phyloP scores from a whole-genome alignment of 2,888 invertebrate genomes.

The Lithosia quadra region DNA sequence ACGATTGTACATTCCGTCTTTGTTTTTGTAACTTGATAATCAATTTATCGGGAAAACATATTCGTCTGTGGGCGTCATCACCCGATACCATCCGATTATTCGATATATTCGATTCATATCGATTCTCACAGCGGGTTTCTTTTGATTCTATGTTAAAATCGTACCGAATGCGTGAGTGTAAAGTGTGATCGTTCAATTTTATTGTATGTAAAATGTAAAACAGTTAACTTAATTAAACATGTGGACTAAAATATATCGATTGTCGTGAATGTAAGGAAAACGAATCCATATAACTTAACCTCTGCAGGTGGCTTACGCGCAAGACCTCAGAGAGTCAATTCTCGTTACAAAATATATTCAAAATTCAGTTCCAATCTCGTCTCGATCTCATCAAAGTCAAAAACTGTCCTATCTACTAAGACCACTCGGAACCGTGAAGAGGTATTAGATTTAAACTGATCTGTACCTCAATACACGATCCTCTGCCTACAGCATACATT shows the following conservation, averaged over 20 bases:
- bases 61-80: slow-evolving; percentile 65
- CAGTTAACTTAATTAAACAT: slow-evolving; percentile 11
- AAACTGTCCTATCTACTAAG: no score
- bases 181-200: slow-evolving; percentile 13
- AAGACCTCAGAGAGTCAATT: no score
- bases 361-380: no score
- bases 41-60: slow-evolving; percentile 73
- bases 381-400: no score
- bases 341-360: no score
- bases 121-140: slow-evolving; percentile 46
- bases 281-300: neutral
- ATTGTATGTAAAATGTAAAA: slow-evolving; percentile 6
- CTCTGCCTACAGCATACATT: no score
- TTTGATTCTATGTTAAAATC: slow-evolving; percentile 44
- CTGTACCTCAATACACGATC: no score
- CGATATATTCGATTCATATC: slow-evolving; percentile 44
- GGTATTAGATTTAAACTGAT: no score
- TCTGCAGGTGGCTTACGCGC: neutral
- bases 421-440: no score
- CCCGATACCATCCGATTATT: slow-evolving; percentile 49
- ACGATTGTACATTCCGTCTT: slow-evolving; percentile 67
- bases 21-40: slow-evolving; percentile 81
- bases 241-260: neutral
- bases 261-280: slow-evolving; percentile 4
- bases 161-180: slow-evolving; percentile 15